A percentile compares a stretch with the other conserved stretches of the same genome.
Evolutionary conservation across 2,113 vertebrate genomes (phyloP).

Genomic region (Salvelinus namaycush): DNA sequence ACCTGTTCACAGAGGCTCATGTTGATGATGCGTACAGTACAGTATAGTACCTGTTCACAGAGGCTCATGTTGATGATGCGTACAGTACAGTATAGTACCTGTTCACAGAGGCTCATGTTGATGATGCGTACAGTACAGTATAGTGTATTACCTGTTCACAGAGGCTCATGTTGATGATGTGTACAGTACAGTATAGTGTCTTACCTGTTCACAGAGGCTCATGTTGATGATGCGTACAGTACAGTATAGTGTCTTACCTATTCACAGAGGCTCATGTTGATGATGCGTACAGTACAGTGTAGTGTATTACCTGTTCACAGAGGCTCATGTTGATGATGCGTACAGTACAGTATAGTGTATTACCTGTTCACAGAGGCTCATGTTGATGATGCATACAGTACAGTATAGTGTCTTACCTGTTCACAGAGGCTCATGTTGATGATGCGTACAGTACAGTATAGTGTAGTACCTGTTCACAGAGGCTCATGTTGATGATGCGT

Average conservation of each 20-base stretch:
- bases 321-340: too few species aligned
- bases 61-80: neutral
- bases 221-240: neutral
- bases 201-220: neutral
- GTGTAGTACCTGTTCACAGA: neutral
- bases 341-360: too few species aligned
- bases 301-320: too few species aligned
- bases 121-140: too few species aligned
- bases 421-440: too few species aligned
- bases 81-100: too few species aligned
- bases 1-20: too few species aligned
- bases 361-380: neutral
- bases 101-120: too few species aligned
- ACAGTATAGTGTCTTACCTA: neutral
- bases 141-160: neutral
- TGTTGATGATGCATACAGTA: neutral
- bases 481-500: neutral
- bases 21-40: too few species aligned
- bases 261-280: conserved; percentile 88
- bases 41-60: neutral
- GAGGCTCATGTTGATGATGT: neutral
- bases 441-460: too few species aligned
- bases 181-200: neutral
- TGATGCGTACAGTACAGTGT: conserved; percentile 77
- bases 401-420: too few species aligned